Percentiles rank a stretch among this genome's conserved stretches.
Conservation (phyloP, 2,797 vertebrate genomes). For the Siniperca scherzeri region DNA sequence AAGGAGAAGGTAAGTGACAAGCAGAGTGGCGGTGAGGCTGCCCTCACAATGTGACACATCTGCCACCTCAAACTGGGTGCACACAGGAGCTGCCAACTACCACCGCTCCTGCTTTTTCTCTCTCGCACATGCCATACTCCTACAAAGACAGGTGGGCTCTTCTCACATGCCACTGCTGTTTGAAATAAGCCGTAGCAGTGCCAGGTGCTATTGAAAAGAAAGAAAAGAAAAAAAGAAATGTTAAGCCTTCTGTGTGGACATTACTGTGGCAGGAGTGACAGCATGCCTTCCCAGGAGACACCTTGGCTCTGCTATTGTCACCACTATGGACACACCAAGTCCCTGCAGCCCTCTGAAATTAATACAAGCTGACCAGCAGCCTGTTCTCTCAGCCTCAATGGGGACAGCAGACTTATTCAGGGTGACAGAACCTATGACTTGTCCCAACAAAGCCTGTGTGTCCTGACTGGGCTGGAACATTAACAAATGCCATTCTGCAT, state of each 20-base stretch:
- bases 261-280: slow-evolving; percentile 65
- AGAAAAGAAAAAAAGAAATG: slow-evolving; percentile 28
- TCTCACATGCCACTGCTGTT: slow-evolving; percentile 55
- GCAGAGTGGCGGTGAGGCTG: slow-evolving; percentile 43
- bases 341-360: slow-evolving; percentile 62
- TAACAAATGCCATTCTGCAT: slow-evolving; percentile 57
- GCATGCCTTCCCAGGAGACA: slow-evolving; percentile 63
- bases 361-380: slow-evolving; percentile 74
- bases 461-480: slow-evolving; percentile 34
- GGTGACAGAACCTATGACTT: slow-evolving; percentile 66
- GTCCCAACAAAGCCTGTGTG: slow-evolving; percentile 49
- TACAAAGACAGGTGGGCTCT: slow-evolving; percentile 47
- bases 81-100: slow-evolving; percentile 53
- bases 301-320: slow-evolving; percentile 70
- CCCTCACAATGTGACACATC: slow-evolving; percentile 68
- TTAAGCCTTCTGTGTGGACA: slow-evolving; percentile 55
- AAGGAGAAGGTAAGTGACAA: slow-evolving; percentile 41
- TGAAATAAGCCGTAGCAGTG: slow-evolving; percentile 41
- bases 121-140: slow-evolving; percentile 24
- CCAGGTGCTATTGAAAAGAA: slow-evolving; percentile 47
- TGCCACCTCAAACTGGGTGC: slow-evolving; percentile 62
- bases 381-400: slow-evolving; percentile 43
- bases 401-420: slow-evolving; percentile 55
- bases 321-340: slow-evolving; percentile 52
- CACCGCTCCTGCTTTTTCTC: slow-evolving; percentile 34